A percentile compares a stretch with the other conserved stretches of the same genome.
phyloP scores from a whole-genome alignment of 2,888 invertebrate species.

The Drosophila vallismaia region DNA sequence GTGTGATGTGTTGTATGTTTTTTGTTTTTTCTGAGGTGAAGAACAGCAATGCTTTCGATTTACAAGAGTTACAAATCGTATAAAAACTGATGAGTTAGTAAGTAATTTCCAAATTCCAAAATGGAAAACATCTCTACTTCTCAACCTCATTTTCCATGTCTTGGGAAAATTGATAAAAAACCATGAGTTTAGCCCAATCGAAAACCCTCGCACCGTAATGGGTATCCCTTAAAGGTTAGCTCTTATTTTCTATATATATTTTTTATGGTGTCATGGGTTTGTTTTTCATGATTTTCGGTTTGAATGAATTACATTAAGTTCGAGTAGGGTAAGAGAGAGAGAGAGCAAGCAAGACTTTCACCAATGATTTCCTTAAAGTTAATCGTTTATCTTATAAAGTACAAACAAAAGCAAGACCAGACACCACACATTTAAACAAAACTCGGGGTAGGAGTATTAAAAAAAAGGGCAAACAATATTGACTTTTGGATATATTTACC shows the following conservation, averaged over 20 bases:
- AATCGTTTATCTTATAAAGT: constrained; percentile 42
- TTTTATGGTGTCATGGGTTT: constrained; percentile 37
- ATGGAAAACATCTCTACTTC: constrained; percentile 1
- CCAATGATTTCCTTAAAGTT: constrained; percentile 65
- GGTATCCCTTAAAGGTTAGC: constrained; percentile 43
- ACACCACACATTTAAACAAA: constrained; percentile 64
- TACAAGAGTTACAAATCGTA: background rate
- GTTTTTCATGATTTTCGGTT: constrained; percentile 31
- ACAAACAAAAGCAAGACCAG: constrained; percentile 64
- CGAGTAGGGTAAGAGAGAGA: constrained; percentile 35
- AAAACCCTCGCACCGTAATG: constrained; percentile 68
- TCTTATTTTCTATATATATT: constrained; percentile 19
- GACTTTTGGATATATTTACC: constrained; percentile 68
- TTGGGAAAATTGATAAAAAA: constrained; percentile 5
- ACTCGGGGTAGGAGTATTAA: background rate
- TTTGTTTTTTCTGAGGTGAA: background rate
- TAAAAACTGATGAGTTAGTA: background rate
- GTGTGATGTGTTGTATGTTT: constrained; percentile 35
- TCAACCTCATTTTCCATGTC: background rate
- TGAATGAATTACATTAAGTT: constrained; percentile 60
- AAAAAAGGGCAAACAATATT: constrained; percentile 16
- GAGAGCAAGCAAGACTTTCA: constrained; percentile 71
- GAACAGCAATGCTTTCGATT: background rate
- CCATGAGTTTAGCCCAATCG: constrained; percentile 61
- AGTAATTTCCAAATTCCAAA: background rate